Evolutionary conservation across 2,888 invertebrate genomes (phyloP), one percentile per base, ranked within the genome.

Genomic region (Epistrophe grossulariae): DNA sequence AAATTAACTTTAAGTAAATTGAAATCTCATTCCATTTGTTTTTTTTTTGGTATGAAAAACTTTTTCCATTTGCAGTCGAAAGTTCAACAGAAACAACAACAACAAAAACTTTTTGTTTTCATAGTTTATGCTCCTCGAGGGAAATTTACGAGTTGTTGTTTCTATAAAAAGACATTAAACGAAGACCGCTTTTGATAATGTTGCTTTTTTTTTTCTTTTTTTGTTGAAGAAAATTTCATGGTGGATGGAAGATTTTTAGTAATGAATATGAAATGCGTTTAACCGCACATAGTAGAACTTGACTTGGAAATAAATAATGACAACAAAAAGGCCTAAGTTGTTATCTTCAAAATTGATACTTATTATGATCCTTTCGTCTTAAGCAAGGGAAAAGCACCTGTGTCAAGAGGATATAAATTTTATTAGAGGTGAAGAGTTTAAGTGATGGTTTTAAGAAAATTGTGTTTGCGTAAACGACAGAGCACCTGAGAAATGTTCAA

Each of bases 61-160:
- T 87, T 87, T 83, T 79, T 74, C 79, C 71, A 83, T 87, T 83
- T 79, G 57, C 45, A 71, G 74, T 55, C 38, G 45, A 73, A 85
- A 68, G 48, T 50, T 64, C 35, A 48, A 35, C 43, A 55, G 6
- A 7, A 45, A 28, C 55, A 13, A 10, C 13, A 66, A 40, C 72
- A 76, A 50, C 45, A 50, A 43, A 83, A 83, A 87, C 76, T 87
- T 83, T 82, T 83, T 73, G 62, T 70, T 79, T 78, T 71, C 87
- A 87, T 87, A 87, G 87, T 87, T 87, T 87, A 87, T 87, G 87
- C 87, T 83, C 79, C 87, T 87, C 87, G 71, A 76, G 87, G 87
- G 87, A 87, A 87, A 87, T 87, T 87, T 87, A 87, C 87, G 79
- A 87, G 43, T 28, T 73, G 38, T 40, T 8, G 3, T 8, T 70